Conservation (phyloP, 2,113 vertebrate species). For the Ctenodactylus gundi region DNA sequence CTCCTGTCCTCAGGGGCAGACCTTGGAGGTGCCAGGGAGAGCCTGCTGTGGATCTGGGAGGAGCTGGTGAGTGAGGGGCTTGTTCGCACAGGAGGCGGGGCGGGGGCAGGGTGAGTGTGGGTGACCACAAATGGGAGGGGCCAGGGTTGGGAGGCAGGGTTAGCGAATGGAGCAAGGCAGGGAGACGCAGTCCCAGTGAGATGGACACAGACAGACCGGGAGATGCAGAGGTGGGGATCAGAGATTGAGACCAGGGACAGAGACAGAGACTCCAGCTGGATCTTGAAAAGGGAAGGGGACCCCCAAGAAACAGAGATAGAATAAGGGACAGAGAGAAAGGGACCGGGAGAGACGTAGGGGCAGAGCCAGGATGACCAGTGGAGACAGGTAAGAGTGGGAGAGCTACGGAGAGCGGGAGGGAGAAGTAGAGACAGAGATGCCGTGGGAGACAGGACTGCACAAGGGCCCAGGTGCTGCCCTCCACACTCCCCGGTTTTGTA, state of each 20-base stretch:
- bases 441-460: not conserved
- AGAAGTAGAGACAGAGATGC: not conserved
- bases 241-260: not conserved
- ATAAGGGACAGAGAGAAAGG: not conserved
- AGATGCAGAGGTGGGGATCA: not conserved
- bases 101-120: not conserved
- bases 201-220: not conserved
- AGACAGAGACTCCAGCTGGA: not conserved
- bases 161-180: not conserved
- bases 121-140: not conserved
- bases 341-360: not conserved
- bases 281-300: not conserved
- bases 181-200: not conserved
- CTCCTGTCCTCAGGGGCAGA: not conserved
- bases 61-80: constrained; percentile 71
- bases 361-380: too few species aligned
- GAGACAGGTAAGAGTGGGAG: not conserved
- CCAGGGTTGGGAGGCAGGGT: not conserved
- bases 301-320: not conserved
- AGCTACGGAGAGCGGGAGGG: not conserved
- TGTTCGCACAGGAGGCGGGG: not conserved
- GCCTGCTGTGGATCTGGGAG: constrained; percentile 66
- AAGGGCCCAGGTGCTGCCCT: not conserved
- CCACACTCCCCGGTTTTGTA: not conserved
- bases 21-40: not conserved